Evolutionary conservation across 2,113 vertebrate species (phyloP).

Genomic region (Ginglymostoma cirratum): DNA sequence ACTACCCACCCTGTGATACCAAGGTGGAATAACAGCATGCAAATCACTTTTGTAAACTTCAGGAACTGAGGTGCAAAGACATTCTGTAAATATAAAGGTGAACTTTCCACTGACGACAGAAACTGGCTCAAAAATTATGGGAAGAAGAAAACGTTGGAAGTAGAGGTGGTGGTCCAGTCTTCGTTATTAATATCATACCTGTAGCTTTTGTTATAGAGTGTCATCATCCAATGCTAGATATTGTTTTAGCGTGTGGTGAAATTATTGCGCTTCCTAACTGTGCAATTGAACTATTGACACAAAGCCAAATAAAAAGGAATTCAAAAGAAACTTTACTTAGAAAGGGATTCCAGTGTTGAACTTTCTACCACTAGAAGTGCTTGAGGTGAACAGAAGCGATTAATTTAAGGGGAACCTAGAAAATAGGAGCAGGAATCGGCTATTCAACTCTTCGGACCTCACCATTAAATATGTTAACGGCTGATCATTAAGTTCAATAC

Average conservation of each 20-base stretch:
- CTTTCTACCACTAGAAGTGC: neutral
- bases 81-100: neutral
- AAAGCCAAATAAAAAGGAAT: neutral
- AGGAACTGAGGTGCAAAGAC: neutral
- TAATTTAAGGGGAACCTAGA: neutral
- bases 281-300: neutral
- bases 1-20: neutral
- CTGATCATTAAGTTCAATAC: no score
- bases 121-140: neutral
- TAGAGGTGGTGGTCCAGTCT: neutral
- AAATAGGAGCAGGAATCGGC: no score
- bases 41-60: neutral
- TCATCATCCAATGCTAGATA: neutral
- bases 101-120: neutral
- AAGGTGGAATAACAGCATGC: neutral
- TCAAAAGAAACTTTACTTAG: no score
- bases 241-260: neutral
- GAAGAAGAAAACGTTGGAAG: neutral
- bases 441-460: no score
- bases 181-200: neutral
- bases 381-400: neutral
- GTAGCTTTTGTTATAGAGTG: neutral
- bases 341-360: neutral
- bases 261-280: neutral
- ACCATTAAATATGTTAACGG: no score